A percentile compares a stretch with the other conserved stretches of the same genome.
phyloP scores from a whole-genome alignment of 2,888 invertebrate species.

The Osedax frankpressi region DNA sequence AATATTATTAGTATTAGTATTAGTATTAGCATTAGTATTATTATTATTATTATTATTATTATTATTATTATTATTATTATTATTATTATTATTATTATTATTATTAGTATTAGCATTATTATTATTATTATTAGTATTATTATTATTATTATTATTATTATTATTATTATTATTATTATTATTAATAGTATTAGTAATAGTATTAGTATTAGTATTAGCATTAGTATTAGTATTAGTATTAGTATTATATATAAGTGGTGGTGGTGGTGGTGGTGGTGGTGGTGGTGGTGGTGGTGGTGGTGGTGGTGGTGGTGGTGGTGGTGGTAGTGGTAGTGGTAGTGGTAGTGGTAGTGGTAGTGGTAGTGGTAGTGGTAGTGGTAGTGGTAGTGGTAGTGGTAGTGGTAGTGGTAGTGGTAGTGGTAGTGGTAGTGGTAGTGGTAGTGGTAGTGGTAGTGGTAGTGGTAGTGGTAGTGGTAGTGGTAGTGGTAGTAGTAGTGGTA shows the following conservation, averaged over 20 bases:
- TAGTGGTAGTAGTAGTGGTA: neutral
- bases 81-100: neutral
- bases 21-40: neutral
- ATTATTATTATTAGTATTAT: neutral
- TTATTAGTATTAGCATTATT: neutral
- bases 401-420: neutral
- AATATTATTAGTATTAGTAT: neutral
- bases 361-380: neutral
- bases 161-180: no score
- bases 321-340: neutral
- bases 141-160: neutral
- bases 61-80: neutral
- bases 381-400: neutral
- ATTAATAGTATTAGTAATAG: no score
- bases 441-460: neutral
- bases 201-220: no score
- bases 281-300: neutral
- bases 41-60: neutral
- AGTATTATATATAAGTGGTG: constrained; percentile 25
- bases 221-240: no score
- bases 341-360: neutral
- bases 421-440: neutral
- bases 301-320: neutral
- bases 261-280: neutral
- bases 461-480: neutral